phyloP scores from a whole-genome alignment of 2,113 vertebrate genomes.

The Numida meleagris region DNA sequence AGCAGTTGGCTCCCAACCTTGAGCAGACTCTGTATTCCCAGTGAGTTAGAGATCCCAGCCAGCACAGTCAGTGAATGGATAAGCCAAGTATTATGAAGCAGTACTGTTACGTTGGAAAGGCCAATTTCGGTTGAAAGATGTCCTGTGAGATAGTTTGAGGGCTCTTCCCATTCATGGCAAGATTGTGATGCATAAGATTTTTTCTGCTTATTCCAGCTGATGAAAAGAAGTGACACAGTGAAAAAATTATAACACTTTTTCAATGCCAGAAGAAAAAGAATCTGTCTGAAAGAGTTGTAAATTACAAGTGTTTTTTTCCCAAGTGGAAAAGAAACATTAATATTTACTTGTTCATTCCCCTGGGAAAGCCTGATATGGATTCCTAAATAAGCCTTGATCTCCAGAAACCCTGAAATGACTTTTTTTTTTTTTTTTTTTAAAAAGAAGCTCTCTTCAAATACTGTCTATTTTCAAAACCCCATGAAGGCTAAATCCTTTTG shows the following conservation, averaged over 20 bases:
- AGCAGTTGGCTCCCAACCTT: conserved; percentile 62
- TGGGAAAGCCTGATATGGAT: not conserved
- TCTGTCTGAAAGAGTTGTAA: not conserved
- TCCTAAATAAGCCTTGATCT: not conserved
- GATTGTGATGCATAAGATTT: not conserved
- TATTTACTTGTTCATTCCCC: not conserved
- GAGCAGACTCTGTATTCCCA: conserved; percentile 49
- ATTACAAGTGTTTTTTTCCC: not conserved
- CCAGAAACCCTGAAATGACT: not conserved
- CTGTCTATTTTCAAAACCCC: not conserved
- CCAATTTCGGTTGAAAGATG: not conserved
- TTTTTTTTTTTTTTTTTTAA: not conserved
- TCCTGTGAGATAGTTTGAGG: not conserved
- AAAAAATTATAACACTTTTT: not conserved
- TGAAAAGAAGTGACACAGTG: not conserved
- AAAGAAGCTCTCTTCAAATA: not conserved
- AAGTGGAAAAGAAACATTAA: not conserved
- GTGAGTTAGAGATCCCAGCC: conserved; percentile 8
- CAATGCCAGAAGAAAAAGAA: not conserved
- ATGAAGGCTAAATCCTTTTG: not conserved
- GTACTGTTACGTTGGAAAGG: conserved; percentile 12
- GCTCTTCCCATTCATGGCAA: not conserved
- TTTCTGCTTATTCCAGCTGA: conserved; percentile 13
- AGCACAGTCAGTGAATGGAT: not conserved
- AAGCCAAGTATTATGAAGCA: conserved; percentile 21